Evolutionary conservation across 92 coral and sea anemone species (phyloP).

Genomic region (Palythoa heliodiscus): DNA sequence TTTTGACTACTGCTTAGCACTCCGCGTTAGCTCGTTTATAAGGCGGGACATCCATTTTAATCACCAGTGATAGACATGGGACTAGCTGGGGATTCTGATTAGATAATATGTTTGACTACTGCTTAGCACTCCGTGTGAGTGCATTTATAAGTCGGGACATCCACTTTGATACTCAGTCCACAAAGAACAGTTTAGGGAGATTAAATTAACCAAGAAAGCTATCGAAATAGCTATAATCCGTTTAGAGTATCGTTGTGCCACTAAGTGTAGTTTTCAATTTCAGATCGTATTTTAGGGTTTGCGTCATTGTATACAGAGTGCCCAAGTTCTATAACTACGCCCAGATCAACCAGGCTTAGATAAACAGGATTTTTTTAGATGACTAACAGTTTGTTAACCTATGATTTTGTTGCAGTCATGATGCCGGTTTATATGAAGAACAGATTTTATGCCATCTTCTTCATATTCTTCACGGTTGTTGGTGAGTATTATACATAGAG

Average conservation of each 20-base stretch:
- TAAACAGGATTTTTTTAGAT: not conserved
- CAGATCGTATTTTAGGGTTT: not conserved
- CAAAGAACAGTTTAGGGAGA: not conserved
- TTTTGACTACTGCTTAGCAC: too few species aligned
- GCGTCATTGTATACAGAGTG: not conserved
- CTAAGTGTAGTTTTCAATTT: not conserved
- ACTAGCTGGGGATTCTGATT: too few species aligned
- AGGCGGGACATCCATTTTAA: too few species aligned
- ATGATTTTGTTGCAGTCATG: constrained; percentile 72
- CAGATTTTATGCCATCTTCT: constrained; percentile 83
- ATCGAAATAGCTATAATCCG: not conserved
- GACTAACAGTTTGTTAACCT: not conserved
- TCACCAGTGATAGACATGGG: too few species aligned
- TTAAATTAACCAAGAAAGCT: not conserved
- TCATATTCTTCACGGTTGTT: constrained; percentile 79
- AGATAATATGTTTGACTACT: too few species aligned
- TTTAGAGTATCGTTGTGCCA: not conserved
- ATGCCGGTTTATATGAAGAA: constrained; percentile 97
- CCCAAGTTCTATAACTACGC: not conserved
- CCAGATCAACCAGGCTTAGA: not conserved
- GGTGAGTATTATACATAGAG: constrained; percentile 61
- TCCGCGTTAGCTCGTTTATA: too few species aligned
- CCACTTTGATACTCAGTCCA: not conserved
- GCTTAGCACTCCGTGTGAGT: too few species aligned
- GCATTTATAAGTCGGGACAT: too few species aligned